Evolutionary conservation across 2,113 vertebrate genomes (phyloP), one percentile per base, ranked within the genome.

Genomic region (Pampusana beccarii): DNA sequence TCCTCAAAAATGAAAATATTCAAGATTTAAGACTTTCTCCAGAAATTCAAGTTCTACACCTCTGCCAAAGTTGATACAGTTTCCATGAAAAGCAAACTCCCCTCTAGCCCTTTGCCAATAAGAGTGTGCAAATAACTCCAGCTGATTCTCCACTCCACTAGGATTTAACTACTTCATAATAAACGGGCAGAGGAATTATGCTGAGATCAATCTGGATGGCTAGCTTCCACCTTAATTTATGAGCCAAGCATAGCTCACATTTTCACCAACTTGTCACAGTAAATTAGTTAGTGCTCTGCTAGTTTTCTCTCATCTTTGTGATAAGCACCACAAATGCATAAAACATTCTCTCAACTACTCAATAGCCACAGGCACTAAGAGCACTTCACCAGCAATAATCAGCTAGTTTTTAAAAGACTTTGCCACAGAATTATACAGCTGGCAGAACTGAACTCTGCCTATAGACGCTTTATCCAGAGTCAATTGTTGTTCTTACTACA

Each of bases 61-160:
- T 80, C 67, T 94, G 93, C 95, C 95, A 97, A 97, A 91, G 92
- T 51, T 91, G 72, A 87, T 77, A 86, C 3, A 82, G 79, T 96
- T 95, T 95, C 77, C 88, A 51, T 33, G 54, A 96, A 96, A 97
- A 97, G 75, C 46, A 78, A 88, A 91, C 77, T 91, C 66, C 65
- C 61, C 54, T 88, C 86, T 40, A 86, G 71, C 46, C 28, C 93
- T 77, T 34, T 18, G 61, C 64, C 86, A 93, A 20, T 91, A 75
- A 75, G 48, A 69, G 13, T 73, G n/a, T 53, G 33, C 29, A 94
- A 94, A 73, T 80, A 91, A 57, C 34, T 70, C 31, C 36, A 89
- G 60, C 31, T 89, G 70, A 36, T 73, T 74, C 75, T 65, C 58
- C n/a, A 16, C 17, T 77, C 65, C 40, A 19, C 11, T 9, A 82